Evolutionary conservation across 2,113 vertebrate genomes (phyloP).

Genomic region (Pluvianellus socialis): DNA sequence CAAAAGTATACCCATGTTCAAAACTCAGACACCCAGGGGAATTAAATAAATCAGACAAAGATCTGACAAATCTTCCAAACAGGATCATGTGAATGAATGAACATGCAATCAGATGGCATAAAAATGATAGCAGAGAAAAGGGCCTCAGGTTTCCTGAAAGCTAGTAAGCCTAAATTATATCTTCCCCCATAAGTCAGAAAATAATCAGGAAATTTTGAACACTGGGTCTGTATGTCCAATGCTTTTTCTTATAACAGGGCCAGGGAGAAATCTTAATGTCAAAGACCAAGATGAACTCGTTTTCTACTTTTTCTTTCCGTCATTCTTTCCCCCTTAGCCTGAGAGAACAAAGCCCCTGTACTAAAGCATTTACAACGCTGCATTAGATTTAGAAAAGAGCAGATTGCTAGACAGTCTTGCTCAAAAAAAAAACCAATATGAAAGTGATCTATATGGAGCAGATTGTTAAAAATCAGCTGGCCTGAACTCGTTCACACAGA

Average conservation of each 20-base stretch:
- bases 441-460: slow-evolving; percentile 10
- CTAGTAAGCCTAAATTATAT: not conserved
- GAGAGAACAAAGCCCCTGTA: not conserved
- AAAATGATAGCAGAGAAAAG: not conserved
- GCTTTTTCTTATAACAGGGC: not conserved
- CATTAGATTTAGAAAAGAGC: slow-evolving; percentile 28
- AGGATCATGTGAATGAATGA: not conserved
- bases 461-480: slow-evolving; percentile 17
- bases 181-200: not conserved
- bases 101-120: not conserved
- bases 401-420: not conserved
- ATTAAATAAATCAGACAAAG: not conserved
- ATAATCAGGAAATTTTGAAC: not conserved
- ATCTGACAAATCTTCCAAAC: not conserved
- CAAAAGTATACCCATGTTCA: not conserved
- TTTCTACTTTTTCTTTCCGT: not conserved
- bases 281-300: not conserved
- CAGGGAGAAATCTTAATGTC: not conserved
- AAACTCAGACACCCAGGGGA: not conserved
- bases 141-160: not conserved
- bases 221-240: not conserved
- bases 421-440: not conserved
- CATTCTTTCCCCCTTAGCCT: not conserved
- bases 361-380: not conserved
- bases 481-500: slow-evolving; percentile 14